Evolutionary conservation across 2,888 invertebrate genomes (phyloP).

Genomic region (Cinara cedri): DNA sequence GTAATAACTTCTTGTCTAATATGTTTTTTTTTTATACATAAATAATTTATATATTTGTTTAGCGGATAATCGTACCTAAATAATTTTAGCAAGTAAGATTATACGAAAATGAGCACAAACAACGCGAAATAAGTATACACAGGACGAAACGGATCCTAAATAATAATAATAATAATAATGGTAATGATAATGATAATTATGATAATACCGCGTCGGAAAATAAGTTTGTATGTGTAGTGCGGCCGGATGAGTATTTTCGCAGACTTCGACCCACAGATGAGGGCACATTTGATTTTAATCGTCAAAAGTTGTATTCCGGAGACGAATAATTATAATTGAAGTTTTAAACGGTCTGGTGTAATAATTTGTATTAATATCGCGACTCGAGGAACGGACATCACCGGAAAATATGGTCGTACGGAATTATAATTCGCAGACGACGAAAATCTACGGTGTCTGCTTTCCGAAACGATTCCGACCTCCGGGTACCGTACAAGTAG

Average conservation of each 20-base stretch:
- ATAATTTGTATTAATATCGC: neutral
- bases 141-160: neutral
- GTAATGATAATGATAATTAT: neutral
- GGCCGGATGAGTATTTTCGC: neutral
- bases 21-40: too few relatives aligned
- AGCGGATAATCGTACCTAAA: too few relatives aligned
- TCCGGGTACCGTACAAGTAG: too few relatives aligned
- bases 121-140: neutral
- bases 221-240: constrained; percentile 11
- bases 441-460: too few relatives aligned
- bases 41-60: too few relatives aligned
- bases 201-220: neutral
- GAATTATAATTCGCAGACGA: constrained; percentile 14
- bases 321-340: neutral
- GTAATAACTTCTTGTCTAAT: too few relatives aligned
- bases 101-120: neutral
- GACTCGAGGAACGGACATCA: neutral
- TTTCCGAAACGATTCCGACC: too few relatives aligned
- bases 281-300: neutral
- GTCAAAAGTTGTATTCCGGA: constrained; percentile 3
- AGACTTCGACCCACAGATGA: neutral
- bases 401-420: neutral
- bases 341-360: neutral
- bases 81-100: neutral
- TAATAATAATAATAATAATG: constrained; percentile 4